phyloP scores from a whole-genome alignment of 92 coral and sea anemone genomes.

The Isaurus tuberculatus region DNA sequence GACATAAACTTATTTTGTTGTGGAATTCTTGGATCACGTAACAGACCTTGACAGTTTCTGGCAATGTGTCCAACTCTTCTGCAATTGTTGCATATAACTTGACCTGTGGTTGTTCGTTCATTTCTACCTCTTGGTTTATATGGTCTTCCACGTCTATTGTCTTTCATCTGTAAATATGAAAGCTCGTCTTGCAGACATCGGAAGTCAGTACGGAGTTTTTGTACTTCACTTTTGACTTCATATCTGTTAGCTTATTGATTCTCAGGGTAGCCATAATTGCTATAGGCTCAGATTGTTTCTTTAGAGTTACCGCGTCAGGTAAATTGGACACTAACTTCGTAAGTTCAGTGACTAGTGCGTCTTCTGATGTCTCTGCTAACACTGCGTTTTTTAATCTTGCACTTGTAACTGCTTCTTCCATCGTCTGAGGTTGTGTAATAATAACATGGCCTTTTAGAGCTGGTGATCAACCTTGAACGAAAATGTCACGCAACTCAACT shows the following conservation, averaged over 20 bases:
- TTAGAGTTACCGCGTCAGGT: neutral
- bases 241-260: neutral
- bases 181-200: constrained; percentile 3
- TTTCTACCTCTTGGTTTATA: constrained; percentile 2
- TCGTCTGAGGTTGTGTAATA: neutral
- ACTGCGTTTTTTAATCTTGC: too few relatives aligned
- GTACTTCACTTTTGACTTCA: neutral
- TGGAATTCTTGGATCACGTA: neutral
- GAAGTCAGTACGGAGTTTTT: neutral
- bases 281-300: neutral
- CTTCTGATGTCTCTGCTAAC: neutral
- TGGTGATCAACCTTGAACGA: too few relatives aligned
- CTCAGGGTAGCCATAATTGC: neutral
- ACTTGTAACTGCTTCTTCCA: neutral
- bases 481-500: too few relatives aligned
- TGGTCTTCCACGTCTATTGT: constrained; percentile 7
- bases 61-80: too few relatives aligned
- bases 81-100: neutral
- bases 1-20: neutral
- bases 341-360: neutral
- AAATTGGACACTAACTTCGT: neutral
- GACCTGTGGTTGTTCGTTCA: constrained; percentile 13
- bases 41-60: neutral
- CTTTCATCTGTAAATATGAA: constrained; percentile 1
- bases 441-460: too few relatives aligned